A percentile compares a stretch with the other conserved stretches of the same genome.
These are phyloP conservation scores for Halichoeres trimaculatus DNA, from an alignment of 2,113 vertebrate species.

Conservation along the genomic window DNA sequence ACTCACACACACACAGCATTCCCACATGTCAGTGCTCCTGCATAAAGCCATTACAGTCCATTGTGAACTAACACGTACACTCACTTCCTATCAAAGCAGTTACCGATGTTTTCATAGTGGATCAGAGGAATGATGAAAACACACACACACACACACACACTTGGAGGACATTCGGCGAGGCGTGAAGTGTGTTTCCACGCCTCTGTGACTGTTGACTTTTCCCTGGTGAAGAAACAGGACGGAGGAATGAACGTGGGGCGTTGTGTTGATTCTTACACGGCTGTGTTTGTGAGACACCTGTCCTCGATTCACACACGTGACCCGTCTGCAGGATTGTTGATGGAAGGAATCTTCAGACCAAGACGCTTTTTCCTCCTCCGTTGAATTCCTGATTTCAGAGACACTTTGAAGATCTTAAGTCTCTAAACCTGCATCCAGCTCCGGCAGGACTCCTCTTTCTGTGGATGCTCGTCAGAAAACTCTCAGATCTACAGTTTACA, in stretches of 20 bases:
- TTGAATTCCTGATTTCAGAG: not conserved
- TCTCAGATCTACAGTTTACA: too few species aligned
- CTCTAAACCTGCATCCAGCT: too few species aligned
- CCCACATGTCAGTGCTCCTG: conserved; percentile 1
- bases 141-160: conserved; percentile 15
- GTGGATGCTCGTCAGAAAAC: too few species aligned
- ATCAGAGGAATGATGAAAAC: conserved; percentile 22
- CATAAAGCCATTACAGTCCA: conserved; percentile 43
- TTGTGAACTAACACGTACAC: conserved; percentile 34
- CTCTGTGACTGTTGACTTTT: conserved; percentile 57
- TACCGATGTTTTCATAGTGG: conserved; percentile 26
- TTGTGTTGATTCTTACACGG: conserved; percentile 30
- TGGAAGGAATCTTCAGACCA: not conserved
- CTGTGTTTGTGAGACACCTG: conserved; percentile 11
- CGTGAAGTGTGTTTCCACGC: conserved; percentile 34
- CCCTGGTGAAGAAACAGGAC: conserved; percentile 34
- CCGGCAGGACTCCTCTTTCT: too few species aligned
- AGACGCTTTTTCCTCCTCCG: not conserved
- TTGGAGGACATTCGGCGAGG: conserved; percentile 3
- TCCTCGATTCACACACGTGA: not conserved
- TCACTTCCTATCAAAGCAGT: not conserved
- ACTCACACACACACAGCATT: not conserved
- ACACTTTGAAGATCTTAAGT: not conserved
- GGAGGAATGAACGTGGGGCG: conserved; percentile 36
- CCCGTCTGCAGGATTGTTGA: not conserved